phyloP scores from a whole-genome alignment of 2,113 vertebrate genomes.

The Bubo scandiacus region DNA sequence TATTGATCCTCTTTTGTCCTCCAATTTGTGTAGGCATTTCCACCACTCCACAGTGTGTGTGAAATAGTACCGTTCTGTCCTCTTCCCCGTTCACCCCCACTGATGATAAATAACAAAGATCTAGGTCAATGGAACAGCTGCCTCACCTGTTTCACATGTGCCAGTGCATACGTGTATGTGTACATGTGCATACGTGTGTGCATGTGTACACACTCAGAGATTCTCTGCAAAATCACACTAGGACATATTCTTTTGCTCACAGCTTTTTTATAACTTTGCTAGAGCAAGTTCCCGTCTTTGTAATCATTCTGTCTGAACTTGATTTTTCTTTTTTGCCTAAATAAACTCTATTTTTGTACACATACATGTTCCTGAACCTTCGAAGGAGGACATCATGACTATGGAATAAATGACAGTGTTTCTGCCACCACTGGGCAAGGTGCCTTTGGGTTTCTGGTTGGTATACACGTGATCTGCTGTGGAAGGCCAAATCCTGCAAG shows the following conservation, averaged over 20 bases:
- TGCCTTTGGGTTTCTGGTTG: not conserved
- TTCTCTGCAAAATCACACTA: no score
- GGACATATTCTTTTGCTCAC: not conserved
- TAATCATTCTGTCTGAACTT: not conserved
- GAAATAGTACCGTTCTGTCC: not conserved
- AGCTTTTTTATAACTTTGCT: not conserved
- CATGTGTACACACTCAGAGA: no score
- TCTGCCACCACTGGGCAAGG: not conserved
- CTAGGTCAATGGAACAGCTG: not conserved
- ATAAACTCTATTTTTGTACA: not conserved
- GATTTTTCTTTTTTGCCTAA: not conserved
- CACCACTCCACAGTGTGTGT: not conserved
- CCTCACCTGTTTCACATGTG: not conserved
- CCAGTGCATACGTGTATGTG: not conserved
- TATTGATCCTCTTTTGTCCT: not conserved
- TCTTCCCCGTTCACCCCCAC: not conserved
- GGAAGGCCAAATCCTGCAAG: not conserved
- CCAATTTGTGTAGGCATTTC: not conserved
- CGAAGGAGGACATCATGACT: no score
- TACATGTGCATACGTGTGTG: no score
- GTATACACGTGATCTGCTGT: not conserved
- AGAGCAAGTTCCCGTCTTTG: not conserved
- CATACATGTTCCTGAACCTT: fast-evolving
- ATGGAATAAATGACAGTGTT: not conserved
- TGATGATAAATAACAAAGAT: not conserved